Base-by-base conservation (phyloP, 2,888 invertebrate genomes). In the Drosophila fulvimacula region DNA sequence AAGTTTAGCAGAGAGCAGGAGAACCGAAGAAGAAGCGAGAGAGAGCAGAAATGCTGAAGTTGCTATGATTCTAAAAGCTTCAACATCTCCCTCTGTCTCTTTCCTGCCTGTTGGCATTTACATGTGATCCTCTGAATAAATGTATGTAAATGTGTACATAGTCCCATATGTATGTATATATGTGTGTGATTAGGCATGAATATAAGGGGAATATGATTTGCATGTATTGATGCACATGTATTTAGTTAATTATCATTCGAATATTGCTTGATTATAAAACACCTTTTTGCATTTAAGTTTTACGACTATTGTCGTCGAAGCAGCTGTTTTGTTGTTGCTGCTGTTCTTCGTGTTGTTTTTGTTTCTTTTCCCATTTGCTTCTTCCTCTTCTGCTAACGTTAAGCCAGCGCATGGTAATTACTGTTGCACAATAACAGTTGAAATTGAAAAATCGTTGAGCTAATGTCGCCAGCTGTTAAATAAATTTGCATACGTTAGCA, bases 201-300 rank as follows among this genome's bases (percentile, higher is more conserved):
- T 34, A 10, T 52, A 46, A 15, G 17, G 21, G 5, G 27, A 9
- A 27, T 27, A 30, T 30, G 27, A 7, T n/a, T n/a, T 27, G 5
- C 2, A 30, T 56, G 10, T 21, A 32, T 19, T 32, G 48, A 41
- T 44, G 21, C 17, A 52, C 10, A 38, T 49, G 42, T 19, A 39
- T 30, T 17, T 42, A 30, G 19, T 27, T n/a, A 51, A 56, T 30
- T 41, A n/a, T 27, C 48, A 52, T 46, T 41, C 41, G 32, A 64
- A 42, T 64, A 48, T 64, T 15, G 49, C 58, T 39, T 58, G 58
- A 75, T 76, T 58, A 53, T 17, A 44, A 79, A 79, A 75, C 80
- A 79, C 58, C 61, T 75, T 79, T 78, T 79, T 60, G 41, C 44
- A 56, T 42, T 74, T 73, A n/a, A 60, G 56, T 48, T 70, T 55